A percentile compares a stretch with the other conserved stretches of the same genome.
Conservation (phyloP, 2,888 invertebrate species). For the Rugalucina vietnamica region DNA sequence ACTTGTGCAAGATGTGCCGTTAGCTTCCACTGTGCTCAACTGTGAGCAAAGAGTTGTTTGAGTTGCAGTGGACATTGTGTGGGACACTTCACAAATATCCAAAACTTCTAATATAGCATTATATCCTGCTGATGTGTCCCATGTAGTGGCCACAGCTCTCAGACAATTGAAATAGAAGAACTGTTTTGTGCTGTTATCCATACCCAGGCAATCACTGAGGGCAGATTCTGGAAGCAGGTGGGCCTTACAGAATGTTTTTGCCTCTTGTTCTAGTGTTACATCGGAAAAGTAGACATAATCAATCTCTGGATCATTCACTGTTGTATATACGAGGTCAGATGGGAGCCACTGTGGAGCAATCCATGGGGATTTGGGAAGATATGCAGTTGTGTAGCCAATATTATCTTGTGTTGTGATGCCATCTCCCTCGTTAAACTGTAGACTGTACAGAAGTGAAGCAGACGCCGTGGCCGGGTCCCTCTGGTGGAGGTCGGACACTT, state of each 20-base stretch:
- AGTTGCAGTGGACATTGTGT: constrained; percentile 30
- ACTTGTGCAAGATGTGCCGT: constrained; percentile 58
- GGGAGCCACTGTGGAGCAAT: constrained; percentile 69
- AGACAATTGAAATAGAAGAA: constrained; percentile 47
- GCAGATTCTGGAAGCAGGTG: neutral
- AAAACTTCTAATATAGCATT: constrained; percentile 56
- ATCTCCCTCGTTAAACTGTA: constrained; percentile 72
- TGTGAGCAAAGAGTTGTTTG: constrained; percentile 29
- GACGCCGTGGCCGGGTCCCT: constrained; percentile 65
- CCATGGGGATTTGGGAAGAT: constrained; percentile 70
- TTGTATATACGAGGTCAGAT: constrained; percentile 63
- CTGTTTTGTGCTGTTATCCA: constrained; percentile 41
- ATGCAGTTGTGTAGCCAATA: constrained; percentile 6
- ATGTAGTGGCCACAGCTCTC: constrained; percentile 45
- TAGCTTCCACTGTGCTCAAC: constrained; percentile 29
- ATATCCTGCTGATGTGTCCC: constrained; percentile 41
- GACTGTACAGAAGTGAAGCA: constrained; percentile 50
- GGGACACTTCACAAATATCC: constrained; percentile 52
- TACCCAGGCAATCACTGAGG: constrained; percentile 20
- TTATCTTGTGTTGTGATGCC: constrained; percentile 56
- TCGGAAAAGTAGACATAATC: constrained; percentile 52
- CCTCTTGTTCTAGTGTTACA: constrained; percentile 33
- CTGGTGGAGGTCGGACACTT: constrained; percentile 64
- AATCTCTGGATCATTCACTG: constrained; percentile 38
- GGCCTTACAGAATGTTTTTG: constrained; percentile 44